Evolutionary conservation across 2,113 vertebrate species (phyloP).

Genomic region (Sphaerodactylus townsendi): DNA sequence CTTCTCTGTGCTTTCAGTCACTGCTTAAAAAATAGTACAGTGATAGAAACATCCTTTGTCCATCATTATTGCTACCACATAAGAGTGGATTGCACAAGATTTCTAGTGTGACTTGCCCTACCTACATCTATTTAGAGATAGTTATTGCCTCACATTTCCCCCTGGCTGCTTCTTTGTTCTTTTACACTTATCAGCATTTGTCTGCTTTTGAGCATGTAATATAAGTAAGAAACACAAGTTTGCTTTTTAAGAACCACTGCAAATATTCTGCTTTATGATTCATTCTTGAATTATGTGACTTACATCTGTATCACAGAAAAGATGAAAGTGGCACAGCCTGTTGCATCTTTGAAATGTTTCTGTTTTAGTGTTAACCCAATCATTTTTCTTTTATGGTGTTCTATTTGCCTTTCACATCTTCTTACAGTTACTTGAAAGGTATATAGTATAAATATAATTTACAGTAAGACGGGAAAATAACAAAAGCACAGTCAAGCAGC

Average conservation of each 20-base stretch:
- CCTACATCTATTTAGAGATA: too few species aligned
- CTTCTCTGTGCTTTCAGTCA: too few species aligned
- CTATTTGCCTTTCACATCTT: constrained; percentile 36
- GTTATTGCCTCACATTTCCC: too few species aligned
- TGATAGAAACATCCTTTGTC: neutral
- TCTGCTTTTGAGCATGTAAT: constrained; percentile 29
- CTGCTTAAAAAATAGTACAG: neutral
- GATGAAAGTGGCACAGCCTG: constrained; percentile 20
- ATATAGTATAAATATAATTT: constrained; percentile 18
- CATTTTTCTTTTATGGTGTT: constrained; percentile 33
- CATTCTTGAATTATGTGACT: constrained; percentile 17
- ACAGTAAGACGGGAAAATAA: constrained; percentile 29
- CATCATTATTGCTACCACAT: neutral
- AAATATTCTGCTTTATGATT: constrained; percentile 47
- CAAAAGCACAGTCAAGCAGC: constrained; percentile 8
- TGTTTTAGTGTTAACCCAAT: constrained; percentile 22
- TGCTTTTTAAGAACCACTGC: constrained; percentile 27
- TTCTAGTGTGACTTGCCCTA: too few species aligned
- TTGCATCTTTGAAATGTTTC: constrained; percentile 1
- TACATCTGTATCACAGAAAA: constrained; percentile 41
- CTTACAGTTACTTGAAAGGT: constrained; percentile 13
- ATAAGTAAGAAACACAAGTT: constrained; percentile 40
- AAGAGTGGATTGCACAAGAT: too few species aligned
- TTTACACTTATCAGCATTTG: constrained; percentile 22
- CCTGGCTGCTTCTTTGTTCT: constrained; percentile 17